Base-by-base conservation (phyloP, 2,113 vertebrate species). In the Narcine bancroftii region DNA sequence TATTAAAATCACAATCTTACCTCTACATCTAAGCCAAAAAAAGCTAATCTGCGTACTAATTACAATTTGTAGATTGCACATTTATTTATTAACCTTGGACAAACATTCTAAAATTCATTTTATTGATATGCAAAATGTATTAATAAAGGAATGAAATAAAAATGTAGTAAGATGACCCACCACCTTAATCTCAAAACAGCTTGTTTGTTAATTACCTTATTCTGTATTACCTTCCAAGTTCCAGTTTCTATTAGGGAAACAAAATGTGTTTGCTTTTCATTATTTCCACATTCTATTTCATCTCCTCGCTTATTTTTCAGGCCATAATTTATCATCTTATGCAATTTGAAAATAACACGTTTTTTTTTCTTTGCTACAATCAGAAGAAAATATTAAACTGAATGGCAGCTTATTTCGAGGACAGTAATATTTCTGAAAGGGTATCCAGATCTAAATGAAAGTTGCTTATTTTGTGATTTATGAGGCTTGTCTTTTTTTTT, bases 401-500 rank as follows among this genome's bases (percentile, higher is more conserved):
- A 63, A 45, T 39, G 39, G 53, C n/a, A 87, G 53, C 53, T 87
- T 87, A 56, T 87, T 60, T 87, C 17, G 53, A 87, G 21, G 42
- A 45, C 63, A 24, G 50, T 7, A 71, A 39, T 17, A 47, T 47
- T 91, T 91, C 45, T 2, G 39, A 47, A 91, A 45, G 89, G 42
- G 89, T 45, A 69, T 71, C 33, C 47, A 56, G 66, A 71, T 83
- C 47, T 56, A 50, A 92, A 92, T 92, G 56, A 81, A 92, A 47
- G 95, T 95, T 95, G 94, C 89, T 94, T 94, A 69, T 71, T 69
- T 91, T 91, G 63, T 96, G 96, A 97, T 96, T 95, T 96, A 96
- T 96, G 96, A 94, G 95, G 95, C 93, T 94, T 93, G 93, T 95
- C 93, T 94, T 96, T 95, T 95, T 94, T 95, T 95, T 95, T 94